phyloP scores from a whole-genome alignment of 2,797 vertebrate genomes.

The Gymnoscopelus microlampas region DNA sequence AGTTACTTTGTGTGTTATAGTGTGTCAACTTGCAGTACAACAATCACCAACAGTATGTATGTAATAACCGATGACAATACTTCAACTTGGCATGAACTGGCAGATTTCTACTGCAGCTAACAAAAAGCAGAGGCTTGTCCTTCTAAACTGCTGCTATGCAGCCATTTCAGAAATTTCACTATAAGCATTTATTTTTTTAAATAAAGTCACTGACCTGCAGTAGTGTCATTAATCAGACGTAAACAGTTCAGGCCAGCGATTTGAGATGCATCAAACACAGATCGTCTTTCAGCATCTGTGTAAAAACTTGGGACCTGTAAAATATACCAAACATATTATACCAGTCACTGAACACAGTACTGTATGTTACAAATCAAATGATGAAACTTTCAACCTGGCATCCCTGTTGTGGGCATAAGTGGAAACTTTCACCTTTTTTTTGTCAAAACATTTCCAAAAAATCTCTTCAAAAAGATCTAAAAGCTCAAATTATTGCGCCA shows the following conservation, averaged over 20 bases:
- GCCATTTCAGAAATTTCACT: not conserved
- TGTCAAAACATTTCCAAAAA: too few species aligned
- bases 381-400: too few species aligned
- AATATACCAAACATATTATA: constrained; percentile 14
- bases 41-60: not conserved
- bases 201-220: constrained; percentile 85
- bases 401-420: too few species aligned
- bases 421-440: too few species aligned
- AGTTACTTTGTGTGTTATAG: not conserved
- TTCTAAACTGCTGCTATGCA: not conserved
- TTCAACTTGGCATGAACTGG: not conserved
- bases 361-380: not conserved
- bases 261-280: constrained; percentile 92
- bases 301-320: constrained; percentile 94
- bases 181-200: not conserved
- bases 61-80: not conserved
- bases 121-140: not conserved
- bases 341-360: constrained; percentile 2
- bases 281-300: constrained; percentile 95
- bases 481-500: too few species aligned
- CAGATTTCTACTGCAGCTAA: not conserved
- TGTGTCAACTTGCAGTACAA: not conserved
- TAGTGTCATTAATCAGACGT: constrained; percentile 94
- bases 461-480: too few species aligned
- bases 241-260: constrained; percentile 97